Conservation (phyloP, 2,113 vertebrate species). For the Stegostoma tigrinum region DNA sequence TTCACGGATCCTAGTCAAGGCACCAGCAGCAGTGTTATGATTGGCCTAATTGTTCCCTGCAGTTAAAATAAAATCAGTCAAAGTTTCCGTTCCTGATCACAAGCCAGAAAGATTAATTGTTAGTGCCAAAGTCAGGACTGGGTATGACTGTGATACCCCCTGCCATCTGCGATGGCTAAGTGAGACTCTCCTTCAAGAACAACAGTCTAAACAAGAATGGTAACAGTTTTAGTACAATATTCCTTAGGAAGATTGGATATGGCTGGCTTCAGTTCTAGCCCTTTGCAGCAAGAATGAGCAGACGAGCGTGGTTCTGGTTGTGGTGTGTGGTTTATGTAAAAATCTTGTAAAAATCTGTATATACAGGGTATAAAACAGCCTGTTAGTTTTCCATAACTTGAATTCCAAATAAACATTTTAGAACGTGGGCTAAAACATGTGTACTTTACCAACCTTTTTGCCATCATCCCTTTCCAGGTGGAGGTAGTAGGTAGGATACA, state of each 20-base stretch:
- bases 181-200: background rate
- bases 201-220: background rate
- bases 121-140: too few species aligned
- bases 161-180: background rate
- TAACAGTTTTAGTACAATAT: background rate
- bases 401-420: background rate
- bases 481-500: conserved; percentile 98
- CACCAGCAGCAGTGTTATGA: too few species aligned
- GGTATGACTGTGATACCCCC: too few species aligned
- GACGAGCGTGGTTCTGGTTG: background rate
- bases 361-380: background rate
- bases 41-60: too few species aligned
- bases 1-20: too few species aligned
- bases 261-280: background rate
- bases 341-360: background rate
- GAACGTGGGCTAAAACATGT: background rate
- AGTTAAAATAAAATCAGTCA: too few species aligned
- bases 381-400: background rate
- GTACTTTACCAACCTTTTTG: conserved; percentile 75
- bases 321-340: background rate
- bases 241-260: background rate
- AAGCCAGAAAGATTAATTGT: too few species aligned
- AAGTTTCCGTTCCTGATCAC: too few species aligned
- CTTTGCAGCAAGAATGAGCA: background rate
- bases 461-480: conserved; percentile 95